A percentile compares a stretch with the other conserved stretches of the same genome.
Evolutionary conservation across 2,113 vertebrate species (phyloP).

Genomic region (Epinephelus moara): DNA sequence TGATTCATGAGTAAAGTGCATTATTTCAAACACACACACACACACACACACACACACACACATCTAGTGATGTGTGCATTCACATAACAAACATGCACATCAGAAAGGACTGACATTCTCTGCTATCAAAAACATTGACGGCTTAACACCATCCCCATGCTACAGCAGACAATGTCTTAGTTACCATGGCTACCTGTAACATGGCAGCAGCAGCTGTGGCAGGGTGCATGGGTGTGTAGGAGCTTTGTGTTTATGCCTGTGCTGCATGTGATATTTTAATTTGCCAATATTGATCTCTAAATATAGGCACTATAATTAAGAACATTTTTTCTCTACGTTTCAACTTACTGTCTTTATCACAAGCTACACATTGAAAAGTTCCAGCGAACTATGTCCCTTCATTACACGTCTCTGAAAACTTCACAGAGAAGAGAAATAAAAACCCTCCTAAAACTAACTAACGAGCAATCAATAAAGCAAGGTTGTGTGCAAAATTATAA

Average conservation of each 20-base stretch:
- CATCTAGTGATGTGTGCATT: background rate
- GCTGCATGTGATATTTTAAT: background rate
- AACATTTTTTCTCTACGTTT: background rate
- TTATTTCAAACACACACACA: background rate
- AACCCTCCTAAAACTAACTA: background rate
- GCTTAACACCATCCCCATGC: conserved; percentile 39
- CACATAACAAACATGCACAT: background rate
- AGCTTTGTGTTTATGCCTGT: conserved; percentile 14
- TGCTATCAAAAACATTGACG: conserved; percentile 25
- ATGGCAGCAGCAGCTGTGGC: conserved; percentile 68
- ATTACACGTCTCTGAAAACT: background rate
- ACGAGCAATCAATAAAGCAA: background rate
- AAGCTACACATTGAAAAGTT: background rate
- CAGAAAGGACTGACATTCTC: background rate
- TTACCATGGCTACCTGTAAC: conserved; percentile 76
- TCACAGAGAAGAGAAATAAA: background rate
- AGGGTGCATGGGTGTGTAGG: conserved; percentile 9
- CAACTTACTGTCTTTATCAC: background rate
- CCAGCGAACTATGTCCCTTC: background rate
- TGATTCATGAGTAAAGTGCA: conserved; percentile 53
- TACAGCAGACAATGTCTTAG: conserved; percentile 68
- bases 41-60: background rate
- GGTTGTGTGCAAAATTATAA: background rate
- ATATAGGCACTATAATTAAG: background rate
- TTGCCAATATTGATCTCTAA: conserved; percentile 1